Conservation (phyloP, 2,113 vertebrate genomes). For the Dascyllus trimaculatus region DNA sequence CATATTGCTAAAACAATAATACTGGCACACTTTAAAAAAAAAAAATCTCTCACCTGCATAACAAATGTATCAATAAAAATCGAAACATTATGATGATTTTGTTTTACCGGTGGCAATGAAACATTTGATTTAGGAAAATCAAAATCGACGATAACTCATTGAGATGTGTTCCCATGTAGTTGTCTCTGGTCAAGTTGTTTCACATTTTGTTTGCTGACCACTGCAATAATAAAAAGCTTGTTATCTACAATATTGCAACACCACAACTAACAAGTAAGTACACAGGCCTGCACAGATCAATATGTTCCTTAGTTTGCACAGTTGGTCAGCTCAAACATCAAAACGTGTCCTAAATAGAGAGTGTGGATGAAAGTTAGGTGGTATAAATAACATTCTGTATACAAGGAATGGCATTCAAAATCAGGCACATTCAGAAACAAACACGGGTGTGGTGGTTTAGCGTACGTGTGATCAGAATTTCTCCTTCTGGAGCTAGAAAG, state of each 20-base stretch:
- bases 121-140: background rate
- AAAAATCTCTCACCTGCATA: slow-evolving; percentile 2
- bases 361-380: background rate
- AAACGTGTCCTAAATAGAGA: background rate
- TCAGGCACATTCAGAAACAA: slow-evolving; percentile 6
- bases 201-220: slow-evolving; percentile 11
- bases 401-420: background rate
- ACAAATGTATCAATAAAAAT: background rate
- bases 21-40: background rate
- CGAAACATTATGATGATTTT: background rate
- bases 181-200: background rate
- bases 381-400: background rate
- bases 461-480: background rate
- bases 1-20: background rate
- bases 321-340: slow-evolving; percentile 30
- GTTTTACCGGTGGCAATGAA: background rate
- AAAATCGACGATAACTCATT: background rate
- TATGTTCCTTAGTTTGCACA: slow-evolving; percentile 26
- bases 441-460: background rate
- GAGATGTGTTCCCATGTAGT: background rate
- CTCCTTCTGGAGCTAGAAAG: background rate
- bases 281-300: slow-evolving; percentile 42
- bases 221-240: slow-evolving; percentile 10
- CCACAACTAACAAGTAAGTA: slow-evolving; percentile 17
- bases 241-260: slow-evolving; percentile 41